Evolutionary conservation across 2,113 vertebrate species (phyloP), one percentile per base, ranked within the genome.

Genomic region (Ictalurus furcatus): DNA sequence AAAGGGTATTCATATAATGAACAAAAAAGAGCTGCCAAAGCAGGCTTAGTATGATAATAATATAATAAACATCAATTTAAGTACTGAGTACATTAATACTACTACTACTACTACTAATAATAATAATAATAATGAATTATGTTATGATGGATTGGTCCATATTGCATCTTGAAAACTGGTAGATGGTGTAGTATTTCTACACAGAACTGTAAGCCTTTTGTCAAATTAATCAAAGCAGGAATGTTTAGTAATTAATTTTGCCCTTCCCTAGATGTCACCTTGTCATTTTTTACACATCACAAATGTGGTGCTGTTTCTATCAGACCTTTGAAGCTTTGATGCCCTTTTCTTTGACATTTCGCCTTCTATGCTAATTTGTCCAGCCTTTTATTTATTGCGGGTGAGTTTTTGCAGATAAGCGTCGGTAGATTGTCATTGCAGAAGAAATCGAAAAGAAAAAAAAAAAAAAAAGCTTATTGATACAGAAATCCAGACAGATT

Each of bases 321-420:
- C 25, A 84, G 61, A 84, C 48, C 59, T 84, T 44, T 84, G 40
- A 84, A 52, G 63, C 63, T 52, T 85, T 85, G 37, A 85, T 85
- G 84, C 84, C 63, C 84, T 85, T 85, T 85, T 65, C 84, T 85
- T 85, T 85, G 84, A 85, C 84, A 85, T 85, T 85, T 85, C 6
- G 63, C 63, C 63, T 85, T 52, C 84, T 85, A 30, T 44, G 21
- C 84, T 69, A 25, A 85, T 69, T 85, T 69, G 16, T 85, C 63
- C 63, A 85, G 34, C 63, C 84, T 85, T 85, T 67, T 69, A 85
- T 85, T n/a, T 85, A 69, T 52, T 69, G 63, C 65, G 54, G 84
- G 65, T 30, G 63, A 84, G 21, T n/a, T 85, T 52, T 69, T 52
- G 28, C 16, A 85, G 63, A 69, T 85, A 85, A 85, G 84, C 63